Evolutionary conservation across 2,797 vertebrate species (phyloP), one percentile per base, ranked within the genome.

Genomic region (Lophius americanus): DNA sequence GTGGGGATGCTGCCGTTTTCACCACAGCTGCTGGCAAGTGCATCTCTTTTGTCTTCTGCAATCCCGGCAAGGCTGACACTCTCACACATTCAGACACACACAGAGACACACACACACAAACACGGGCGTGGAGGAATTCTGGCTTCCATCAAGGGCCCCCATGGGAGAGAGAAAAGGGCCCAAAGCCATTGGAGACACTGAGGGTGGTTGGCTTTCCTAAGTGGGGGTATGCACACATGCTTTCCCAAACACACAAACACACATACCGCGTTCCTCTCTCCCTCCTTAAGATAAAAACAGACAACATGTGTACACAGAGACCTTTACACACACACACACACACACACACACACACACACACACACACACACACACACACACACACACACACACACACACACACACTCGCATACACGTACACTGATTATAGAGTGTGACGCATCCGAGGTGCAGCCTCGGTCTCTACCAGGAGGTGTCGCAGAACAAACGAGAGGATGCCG

Each of bases 1-100:
- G 79, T 82, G 77, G 78, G 57, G 83, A 81, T 78, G 77, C 78
- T 44, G 83, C 86, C 56, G 87, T 68, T 83, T 86, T 80, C 77
- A 1, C 78, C 85, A 84, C 88, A 86, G 90, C 89, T 89, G 88
- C 91, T 94, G 93, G 93, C 93, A 93, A 89, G 89, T 78, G 87
- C 59, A 60, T 77, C 75, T 89, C 91, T 92, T 94, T 94, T 94
- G 93, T 94, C 89, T 94, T 78, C 87, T 63, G 88, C 90, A 85
- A 88, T 91, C 90, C 89, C 81, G 60, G 76, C 53, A 72, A 79
- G 79, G 72, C 77, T 60, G 44, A 74, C 75, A 50, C 65, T 67
- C 73, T 43, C 60, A 7, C 66, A 51, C 70, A 69, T 72, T 76
- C 38, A 63, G 57, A 60, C 48, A 62, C 67, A 75, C 70, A 67